Base-by-base conservation (phyloP, 2,797 vertebrate species). In the Myripristis jacobus region DNA sequence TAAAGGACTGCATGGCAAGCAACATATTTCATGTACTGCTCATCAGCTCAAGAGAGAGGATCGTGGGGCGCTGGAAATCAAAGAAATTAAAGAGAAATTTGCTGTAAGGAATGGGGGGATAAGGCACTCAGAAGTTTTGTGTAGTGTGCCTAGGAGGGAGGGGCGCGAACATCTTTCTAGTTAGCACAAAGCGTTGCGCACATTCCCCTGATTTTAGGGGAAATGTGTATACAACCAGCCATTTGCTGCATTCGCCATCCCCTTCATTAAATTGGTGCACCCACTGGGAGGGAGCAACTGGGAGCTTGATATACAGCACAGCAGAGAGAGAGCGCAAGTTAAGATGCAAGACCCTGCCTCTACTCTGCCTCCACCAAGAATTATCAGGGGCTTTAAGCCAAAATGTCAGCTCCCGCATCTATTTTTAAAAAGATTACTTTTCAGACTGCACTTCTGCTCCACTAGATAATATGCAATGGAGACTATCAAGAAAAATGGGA, bases 311-410 rank as follows among this genome's bases (percentile, higher is more conserved):
- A 18, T 3, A 22, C 9, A n/a, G 50, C 24, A 52, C 72, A 78
- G 58, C 43, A 70, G 56, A 65, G 65, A 41, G 51, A 52, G 77
- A 70, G 67, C 75, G n/a, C n/a, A 81, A 86, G 87, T 80, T 85
- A 79, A 85, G 53, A 64, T 31, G 76, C 57, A 60, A 60, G 47
- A 63, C 69, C 31, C 31, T 36, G 46, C 59, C 59, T 64, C 52
- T 25, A 29, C 47, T 25, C 54, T 38, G 48, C 59, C 66, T 70
- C 31, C 16, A 21, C 13, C 27, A 58, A 25, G 66, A 79, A 63
- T 58, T 41, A 77, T 75, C 70, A 27, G 21, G 47, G 59, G 57
- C 27, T 83, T 60, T 34, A 18, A 70, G 60, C 21, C 51, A 57
- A 77, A 74, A 74, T 38, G 66, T 56, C 58, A 75, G 51, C 62